Evolutionary conservation across 2,113 vertebrate species (phyloP), one percentile per base, ranked within the genome.

Genomic region (Gnathonemus echidnorhynchus): DNA sequence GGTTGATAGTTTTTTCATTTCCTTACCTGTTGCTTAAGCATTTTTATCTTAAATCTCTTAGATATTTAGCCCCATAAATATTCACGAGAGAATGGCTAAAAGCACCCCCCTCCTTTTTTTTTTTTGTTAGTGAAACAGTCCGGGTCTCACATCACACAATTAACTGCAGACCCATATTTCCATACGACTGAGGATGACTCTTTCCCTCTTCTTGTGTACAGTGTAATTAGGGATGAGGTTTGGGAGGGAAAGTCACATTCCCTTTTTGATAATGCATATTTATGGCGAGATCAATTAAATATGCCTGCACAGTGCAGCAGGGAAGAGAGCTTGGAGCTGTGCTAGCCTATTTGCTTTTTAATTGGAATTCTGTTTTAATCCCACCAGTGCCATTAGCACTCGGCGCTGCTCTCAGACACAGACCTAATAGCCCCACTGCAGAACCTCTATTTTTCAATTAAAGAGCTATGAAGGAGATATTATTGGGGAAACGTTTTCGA

Each of bases 221-320:
- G 39, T 35, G 90, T 90, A 90, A 90, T 88, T 62, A 66, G 90
- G 21, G 5, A 53, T 3, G 35, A 8, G 19, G 87, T 9, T 24
- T 45, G 9, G 39, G 35, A 15, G 56, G 66, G 19, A 56, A 80
- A 88, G 48, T 62, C 90, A 56, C 48, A 31, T 31, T 88, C 50
- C 77, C 48, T 13, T 86, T 87, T 89, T 77, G 83, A 86, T 90
- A 89, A 77, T 90, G 80, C 88, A 89, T 89, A 90, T 90, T 89
- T 90, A 74, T 66, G 88, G 88, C 27, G 15, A 88, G 90, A 89
- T 77, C 90, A 90, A 90, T 90, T 90, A 90, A 89, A 89, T 46
- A 58, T 56, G 80, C 88, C 87, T 84, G 53, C 48, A 46, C 24
- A 86, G 87, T 48, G 13, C 19, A n/a, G 80, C 70, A 10, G 50